Percentiles rank a stretch among this genome's conserved stretches.
phyloP scores from a whole-genome alignment of 2,888 invertebrate genomes.

The Drosophila putrida region DNA sequence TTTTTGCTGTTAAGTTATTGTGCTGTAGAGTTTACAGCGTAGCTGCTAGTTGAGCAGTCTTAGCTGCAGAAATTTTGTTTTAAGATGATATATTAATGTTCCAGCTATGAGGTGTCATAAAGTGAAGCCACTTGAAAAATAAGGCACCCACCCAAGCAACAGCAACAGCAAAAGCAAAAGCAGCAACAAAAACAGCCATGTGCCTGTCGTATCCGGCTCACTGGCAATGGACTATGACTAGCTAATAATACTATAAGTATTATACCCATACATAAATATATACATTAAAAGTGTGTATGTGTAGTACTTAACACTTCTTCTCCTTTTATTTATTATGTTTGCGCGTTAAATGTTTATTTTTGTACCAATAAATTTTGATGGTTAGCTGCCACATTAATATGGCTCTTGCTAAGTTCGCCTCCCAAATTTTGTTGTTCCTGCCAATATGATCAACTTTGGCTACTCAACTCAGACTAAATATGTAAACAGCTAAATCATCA shows the following conservation, averaged over 20 bases:
- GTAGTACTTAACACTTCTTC: slow-evolving; percentile 63
- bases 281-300: slow-evolving; percentile 23
- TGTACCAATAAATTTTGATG: slow-evolving; percentile 67
- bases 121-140: slow-evolving; percentile 65
- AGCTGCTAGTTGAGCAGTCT: neutral
- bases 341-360: slow-evolving; percentile 71
- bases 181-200: slow-evolving; percentile 23
- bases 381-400: slow-evolving; percentile 65
- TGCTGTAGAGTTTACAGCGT: neutral
- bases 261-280: neutral
- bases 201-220: slow-evolving; percentile 33
- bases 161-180: neutral
- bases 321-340: slow-evolving; percentile 43
- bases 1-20: neutral
- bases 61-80: slow-evolving; percentile 18
- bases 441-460: slow-evolving; percentile 28
- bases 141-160: slow-evolving; percentile 19
- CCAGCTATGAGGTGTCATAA: slow-evolving; percentile 63
- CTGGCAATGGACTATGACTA: slow-evolving; percentile 36
- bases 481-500: slow-evolving; percentile 11
- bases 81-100: slow-evolving; percentile 69
- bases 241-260: slow-evolving; percentile 32
- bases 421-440: neutral
- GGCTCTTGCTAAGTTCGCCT: neutral
- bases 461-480: slow-evolving; percentile 21